Evolutionary conservation across 2,797 vertebrate genomes (phyloP), one percentile per base, ranked within the genome.

Genomic region (Pseudopleuronectes americanus): DNA sequence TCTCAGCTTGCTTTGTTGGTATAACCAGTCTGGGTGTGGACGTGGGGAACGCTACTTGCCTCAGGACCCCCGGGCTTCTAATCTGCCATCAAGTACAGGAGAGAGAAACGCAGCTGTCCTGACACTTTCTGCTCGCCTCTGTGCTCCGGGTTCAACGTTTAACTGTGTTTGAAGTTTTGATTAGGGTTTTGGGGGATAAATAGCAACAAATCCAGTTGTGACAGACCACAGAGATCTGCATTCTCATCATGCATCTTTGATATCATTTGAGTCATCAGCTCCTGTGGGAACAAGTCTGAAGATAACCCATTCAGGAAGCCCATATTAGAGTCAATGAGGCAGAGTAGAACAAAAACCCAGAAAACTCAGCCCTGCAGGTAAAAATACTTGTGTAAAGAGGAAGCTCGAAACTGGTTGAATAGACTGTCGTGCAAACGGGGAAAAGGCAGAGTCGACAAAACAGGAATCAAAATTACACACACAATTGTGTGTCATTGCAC

Each of bases 211-310:
- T 83, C 61, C 67, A 72, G 61, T 68, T 69, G 66, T 84, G 74
- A 79, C 55, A 83, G 77, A 68, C 76, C 83, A 60, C 69, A 80
- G 54, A 77, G 77, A 78, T 80, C 49, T 75, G 61, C 76, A 74
- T 86, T 80, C 75, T 87, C 86, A 80, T 81, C 78, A 21, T 45
- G 80, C 89, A 84, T 87, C 79, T 89, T 81, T 86, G 80, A 89
- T 85, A 87, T 90, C 63, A 80, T 85, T 89, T 85, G 87, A 92
- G 86, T 90, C 89, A 90, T 88, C 80, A 52, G 84, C 84, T 94
- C 93, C 78, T 94, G 93, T 93, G 92, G 83, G 90, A 93, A 94
- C 94, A 94, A 91, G 93, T 93, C 88, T 86, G 86, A 74, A 88
- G 90, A 90, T 91, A 90, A 88, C 86, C 71, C 77, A 85, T 89